phyloP scores from a whole-genome alignment of 2,797 vertebrate species.

The Neostethus bicornis region DNA sequence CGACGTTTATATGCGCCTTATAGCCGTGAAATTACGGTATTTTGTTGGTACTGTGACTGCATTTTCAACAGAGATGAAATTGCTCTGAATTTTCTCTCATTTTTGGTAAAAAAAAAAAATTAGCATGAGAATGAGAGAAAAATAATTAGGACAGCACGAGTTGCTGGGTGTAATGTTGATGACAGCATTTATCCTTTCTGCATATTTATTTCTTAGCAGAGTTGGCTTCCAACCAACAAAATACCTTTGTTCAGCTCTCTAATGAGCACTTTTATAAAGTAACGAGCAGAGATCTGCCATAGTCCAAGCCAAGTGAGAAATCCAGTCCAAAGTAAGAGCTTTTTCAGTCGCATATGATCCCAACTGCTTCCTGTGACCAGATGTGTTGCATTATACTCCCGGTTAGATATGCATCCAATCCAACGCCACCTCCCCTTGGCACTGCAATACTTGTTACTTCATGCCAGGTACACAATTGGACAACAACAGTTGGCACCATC shows the following conservation, averaged over 20 bases:
- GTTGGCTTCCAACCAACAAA: slow-evolving; percentile 39
- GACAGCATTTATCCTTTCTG: slow-evolving; percentile 29
- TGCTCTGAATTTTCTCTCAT: slow-evolving; percentile 35
- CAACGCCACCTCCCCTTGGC: slow-evolving; percentile 45
- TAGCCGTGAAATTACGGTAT: not conserved
- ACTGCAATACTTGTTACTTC: slow-evolving; percentile 34
- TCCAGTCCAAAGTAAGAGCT: slow-evolving; percentile 46
- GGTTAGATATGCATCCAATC: slow-evolving; percentile 44
- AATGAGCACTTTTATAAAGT: slow-evolving; percentile 46
- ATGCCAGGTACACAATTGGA: slow-evolving; percentile 72
- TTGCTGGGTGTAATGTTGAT: slow-evolving; percentile 3
- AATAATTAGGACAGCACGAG: slow-evolving; percentile 29
- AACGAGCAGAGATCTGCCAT: slow-evolving; percentile 35
- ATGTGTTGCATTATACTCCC: slow-evolving; percentile 57
- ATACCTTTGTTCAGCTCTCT: slow-evolving; percentile 37
- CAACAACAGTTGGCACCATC: slow-evolving; percentile 56
- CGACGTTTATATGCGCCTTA: not conserved
- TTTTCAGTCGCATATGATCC: slow-evolving; percentile 33
- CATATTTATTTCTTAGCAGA: slow-evolving; percentile 40
- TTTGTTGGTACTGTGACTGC: slow-evolving; percentile 15
- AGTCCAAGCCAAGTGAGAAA: slow-evolving; percentile 54
- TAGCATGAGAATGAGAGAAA: slow-evolving; percentile 9
- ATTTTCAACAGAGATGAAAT: slow-evolving; percentile 43
- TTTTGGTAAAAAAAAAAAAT: slow-evolving; percentile 31
- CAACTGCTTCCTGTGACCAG: slow-evolving; percentile 50